A percentile compares a stretch with the other conserved stretches of the same genome.
These are phyloP conservation scores for Drosophila nannoptera DNA, from an alignment of 1,140 invertebrate species.

Conservation along the genomic window DNA sequence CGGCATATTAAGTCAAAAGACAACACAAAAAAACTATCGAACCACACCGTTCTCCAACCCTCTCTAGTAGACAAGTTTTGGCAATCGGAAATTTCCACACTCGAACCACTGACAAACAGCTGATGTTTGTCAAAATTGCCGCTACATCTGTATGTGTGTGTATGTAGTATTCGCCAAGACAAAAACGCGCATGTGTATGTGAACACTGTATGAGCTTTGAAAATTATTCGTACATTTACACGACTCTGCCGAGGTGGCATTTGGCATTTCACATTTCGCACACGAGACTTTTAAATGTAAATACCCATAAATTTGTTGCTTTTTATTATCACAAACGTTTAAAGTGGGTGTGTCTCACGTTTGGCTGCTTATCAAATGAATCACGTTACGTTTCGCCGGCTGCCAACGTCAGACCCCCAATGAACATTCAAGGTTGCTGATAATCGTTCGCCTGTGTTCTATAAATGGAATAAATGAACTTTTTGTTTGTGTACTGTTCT, in stretches of 20 bases:
- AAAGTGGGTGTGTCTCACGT: slow-evolving; percentile 65
- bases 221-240: slow-evolving; percentile 49
- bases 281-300: slow-evolving; percentile 35
- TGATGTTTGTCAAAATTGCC: slow-evolving; percentile 62
- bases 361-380: slow-evolving; percentile 65
- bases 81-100: slow-evolving; percentile 68
- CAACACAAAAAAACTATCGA: neutral
- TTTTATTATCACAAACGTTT: slow-evolving; percentile 24
- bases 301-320: slow-evolving; percentile 9
- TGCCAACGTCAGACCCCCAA: slow-evolving; percentile 44
- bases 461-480: slow-evolving; percentile 62
- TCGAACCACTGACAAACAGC: slow-evolving; percentile 51
- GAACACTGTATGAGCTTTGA: slow-evolving; percentile 28
- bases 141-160: slow-evolving; percentile 13
- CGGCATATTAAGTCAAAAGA: slow-evolving; percentile 3
- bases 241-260: slow-evolving; percentile 39
- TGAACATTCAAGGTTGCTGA: slow-evolving; percentile 61
- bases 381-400: slow-evolving; percentile 52
- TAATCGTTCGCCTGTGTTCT: slow-evolving; percentile 21
- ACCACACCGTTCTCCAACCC: slow-evolving; percentile 3
- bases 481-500: slow-evolving; percentile 23
- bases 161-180: slow-evolving; percentile 7
- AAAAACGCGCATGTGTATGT: slow-evolving; percentile 22
- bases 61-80: slow-evolving; percentile 31
- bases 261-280: neutral